Conservation (phyloP, 2,113 vertebrate genomes). For the Ibidorhyncha struthersii region DNA sequence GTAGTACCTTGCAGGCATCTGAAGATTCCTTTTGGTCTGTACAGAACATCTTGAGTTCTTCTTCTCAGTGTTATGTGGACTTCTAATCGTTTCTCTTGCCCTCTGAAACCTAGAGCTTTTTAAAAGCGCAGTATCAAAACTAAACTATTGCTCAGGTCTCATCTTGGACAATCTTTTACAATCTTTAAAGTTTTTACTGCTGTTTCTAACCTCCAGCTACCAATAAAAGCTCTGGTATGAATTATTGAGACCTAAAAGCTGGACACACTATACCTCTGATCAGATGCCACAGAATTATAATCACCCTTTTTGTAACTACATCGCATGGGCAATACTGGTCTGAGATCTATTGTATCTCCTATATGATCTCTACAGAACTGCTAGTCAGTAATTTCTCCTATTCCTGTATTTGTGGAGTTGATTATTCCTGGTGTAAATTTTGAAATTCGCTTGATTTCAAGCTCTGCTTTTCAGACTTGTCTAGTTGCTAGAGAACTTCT, state of each 20-base stretch:
- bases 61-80: fast-evolving
- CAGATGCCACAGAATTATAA: not conserved
- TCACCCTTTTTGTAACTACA: not conserved
- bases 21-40: not conserved
- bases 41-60: not conserved
- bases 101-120: not conserved
- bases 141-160: not conserved
- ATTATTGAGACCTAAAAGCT: not conserved
- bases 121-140: not conserved
- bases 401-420: not conserved
- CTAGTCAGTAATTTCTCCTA: not conserved
- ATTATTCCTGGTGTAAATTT: not conserved
- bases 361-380: not conserved
- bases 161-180: not conserved
- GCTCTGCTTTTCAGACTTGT: not conserved
- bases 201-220: not conserved
- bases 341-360: not conserved
- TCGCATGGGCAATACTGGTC: not conserved
- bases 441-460: not conserved
- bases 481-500: not conserved
- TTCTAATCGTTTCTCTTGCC: not conserved
- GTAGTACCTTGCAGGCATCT: not conserved
- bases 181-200: not conserved
- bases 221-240: not conserved
- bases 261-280: not conserved